Evolutionary conservation across 1,140 invertebrate genomes (phyloP), one percentile per base, ranked within the genome.

Genomic region (Zaprionus tsacasi): DNA sequence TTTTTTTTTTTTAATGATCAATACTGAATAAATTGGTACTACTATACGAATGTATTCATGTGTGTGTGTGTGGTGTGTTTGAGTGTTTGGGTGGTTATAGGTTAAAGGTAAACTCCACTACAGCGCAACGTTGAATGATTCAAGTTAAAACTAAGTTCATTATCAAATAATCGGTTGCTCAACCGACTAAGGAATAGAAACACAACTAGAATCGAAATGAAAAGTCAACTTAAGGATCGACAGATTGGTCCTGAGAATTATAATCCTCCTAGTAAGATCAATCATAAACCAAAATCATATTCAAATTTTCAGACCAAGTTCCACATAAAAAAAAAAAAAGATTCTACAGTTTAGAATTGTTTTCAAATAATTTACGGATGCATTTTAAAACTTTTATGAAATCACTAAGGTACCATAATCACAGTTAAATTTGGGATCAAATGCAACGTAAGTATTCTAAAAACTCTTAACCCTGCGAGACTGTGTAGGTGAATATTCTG

Each of bases 21-120:
- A 50, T 50, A 25, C 45, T 50, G 10, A 64, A 38, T 25, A 54
- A 38, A 8, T 64, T 36, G 48, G 15, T 63, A 63, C 12, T 38
- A 64, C 21, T 21, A 21, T 21, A 21, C 27, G 8, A 13, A 54
- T 55, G 52, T 65, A 55, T 38, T 60, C 54, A 17, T 65, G 38
- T 65, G 17, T 68, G 21, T 70, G 11, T 63, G 35, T 70, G 56
- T 80, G 56, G 63, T 35, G 45, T 50, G 10, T 50, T 17, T 6
- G 52, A n/a, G 25, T 55, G 21, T 55, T 25, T 54, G 27, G 48
- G 13, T 12, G 15, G 2, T 11, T 54, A 25, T 27, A 40, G 17
- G 10, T 12, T 30, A 25, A 54, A 54, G 15, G 12, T 54, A 54
- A 27, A 27, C 52, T 54, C 5, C 17, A 54, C 52, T 54, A 54